Percentiles rank a stretch among this genome's conserved stretches.
These are phyloP conservation scores for Tretioscincus oriximinensis DNA, from an alignment of 2,113 vertebrate genomes.

Conservation along the genomic window DNA sequence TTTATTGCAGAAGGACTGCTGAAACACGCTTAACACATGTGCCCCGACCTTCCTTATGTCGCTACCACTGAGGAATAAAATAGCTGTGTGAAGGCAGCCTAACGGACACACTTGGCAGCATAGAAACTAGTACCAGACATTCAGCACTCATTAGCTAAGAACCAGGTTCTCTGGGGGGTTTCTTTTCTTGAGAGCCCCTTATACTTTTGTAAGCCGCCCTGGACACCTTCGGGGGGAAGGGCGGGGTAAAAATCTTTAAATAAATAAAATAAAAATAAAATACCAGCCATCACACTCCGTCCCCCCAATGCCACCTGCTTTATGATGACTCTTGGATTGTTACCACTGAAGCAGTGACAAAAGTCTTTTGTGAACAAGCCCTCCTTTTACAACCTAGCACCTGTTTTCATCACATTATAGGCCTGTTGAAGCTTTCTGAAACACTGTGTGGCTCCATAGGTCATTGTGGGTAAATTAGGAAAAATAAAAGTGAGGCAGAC, in stretches of 20 bases:
- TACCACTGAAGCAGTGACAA: constrained; percentile 33
- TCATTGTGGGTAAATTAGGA: constrained; percentile 23
- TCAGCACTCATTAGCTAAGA: background rate
- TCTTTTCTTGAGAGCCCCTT: too few species aligned
- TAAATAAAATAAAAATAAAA: too few species aligned
- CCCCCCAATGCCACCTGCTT: constrained; percentile 4
- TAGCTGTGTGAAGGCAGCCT: too few species aligned
- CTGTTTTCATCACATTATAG: constrained; percentile 33
- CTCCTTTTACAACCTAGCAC: constrained; percentile 36
- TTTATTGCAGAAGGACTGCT: too few species aligned
- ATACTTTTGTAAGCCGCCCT: too few species aligned
- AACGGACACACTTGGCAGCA: background rate
- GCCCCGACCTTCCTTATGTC: too few species aligned
- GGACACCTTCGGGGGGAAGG: too few species aligned
- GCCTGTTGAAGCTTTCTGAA: constrained; percentile 4
- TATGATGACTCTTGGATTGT: constrained; percentile 6
- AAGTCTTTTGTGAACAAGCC: constrained; percentile 41
- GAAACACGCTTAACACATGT: too few species aligned
- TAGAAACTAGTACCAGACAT: background rate
- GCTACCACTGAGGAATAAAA: too few species aligned
- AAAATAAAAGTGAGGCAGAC: constrained; percentile 17
- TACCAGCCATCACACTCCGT: too few species aligned
- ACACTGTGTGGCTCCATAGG: constrained; percentile 13
- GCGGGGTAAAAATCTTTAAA: too few species aligned
- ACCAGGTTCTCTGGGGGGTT: background rate